phyloP scores from a whole-genome alignment of 2,888 invertebrate species.

The Deilephila porcellus region DNA sequence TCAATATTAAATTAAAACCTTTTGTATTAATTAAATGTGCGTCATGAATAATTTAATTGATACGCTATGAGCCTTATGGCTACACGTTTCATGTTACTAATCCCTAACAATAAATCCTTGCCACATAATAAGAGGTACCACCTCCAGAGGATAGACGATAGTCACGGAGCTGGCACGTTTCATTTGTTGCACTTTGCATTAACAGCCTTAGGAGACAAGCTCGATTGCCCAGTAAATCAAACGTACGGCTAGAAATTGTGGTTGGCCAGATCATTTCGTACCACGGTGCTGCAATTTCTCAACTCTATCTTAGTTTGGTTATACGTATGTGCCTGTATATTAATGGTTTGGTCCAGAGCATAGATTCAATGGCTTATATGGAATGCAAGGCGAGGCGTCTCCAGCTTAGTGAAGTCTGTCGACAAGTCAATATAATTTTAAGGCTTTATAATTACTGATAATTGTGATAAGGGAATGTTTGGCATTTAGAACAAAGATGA shows the following conservation, averaged over 20 bases:
- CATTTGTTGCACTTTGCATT: conserved; percentile 47
- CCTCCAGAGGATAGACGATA: conserved; percentile 23
- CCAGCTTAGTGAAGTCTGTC: too few relatives aligned
- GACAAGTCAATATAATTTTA: too few relatives aligned
- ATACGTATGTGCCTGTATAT: background rate
- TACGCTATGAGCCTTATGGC: too few relatives aligned
- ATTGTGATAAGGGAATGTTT: too few relatives aligned
- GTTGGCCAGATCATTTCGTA: conserved; percentile 36
- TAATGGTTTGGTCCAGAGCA: too few relatives aligned
- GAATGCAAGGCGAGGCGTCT: too few relatives aligned
- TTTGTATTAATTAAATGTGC: too few relatives aligned
- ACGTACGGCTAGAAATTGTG: conserved; percentile 43
- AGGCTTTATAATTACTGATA: too few relatives aligned
- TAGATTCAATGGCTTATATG: too few relatives aligned
- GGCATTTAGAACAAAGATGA: too few relatives aligned
- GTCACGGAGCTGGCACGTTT: conserved; percentile 52
- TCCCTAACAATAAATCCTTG: background rate
- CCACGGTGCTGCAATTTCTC: background rate
- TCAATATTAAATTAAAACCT: too few relatives aligned
- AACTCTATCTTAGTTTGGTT: background rate
- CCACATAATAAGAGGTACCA: background rate
- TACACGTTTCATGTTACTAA: background rate
- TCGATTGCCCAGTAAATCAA: conserved; percentile 48
- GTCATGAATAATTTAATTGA: too few relatives aligned
- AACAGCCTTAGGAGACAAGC: conserved; percentile 39